phyloP scores from a whole-genome alignment of 2,888 invertebrate species.

The Ormyrus nitidulus region DNA sequence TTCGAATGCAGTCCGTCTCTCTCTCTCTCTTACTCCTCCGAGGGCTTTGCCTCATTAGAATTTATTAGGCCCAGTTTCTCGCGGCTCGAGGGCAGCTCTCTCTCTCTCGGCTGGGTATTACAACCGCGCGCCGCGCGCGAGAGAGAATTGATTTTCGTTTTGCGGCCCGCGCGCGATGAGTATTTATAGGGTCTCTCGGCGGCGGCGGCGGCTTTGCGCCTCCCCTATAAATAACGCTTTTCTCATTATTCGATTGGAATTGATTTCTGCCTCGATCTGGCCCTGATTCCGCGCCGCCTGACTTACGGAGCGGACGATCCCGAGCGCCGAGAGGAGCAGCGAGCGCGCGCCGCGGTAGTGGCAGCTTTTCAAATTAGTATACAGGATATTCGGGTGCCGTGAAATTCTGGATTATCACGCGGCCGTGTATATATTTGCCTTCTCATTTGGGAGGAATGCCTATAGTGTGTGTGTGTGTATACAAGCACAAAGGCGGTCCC shows the following conservation, averaged over 20 bases:
- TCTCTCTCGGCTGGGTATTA: background rate
- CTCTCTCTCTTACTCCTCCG: background rate
- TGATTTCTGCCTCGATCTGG: slow-evolving; percentile 9
- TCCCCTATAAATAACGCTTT: slow-evolving; percentile 4
- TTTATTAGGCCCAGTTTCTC: slow-evolving; percentile 35
- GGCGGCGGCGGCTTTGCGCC: background rate
- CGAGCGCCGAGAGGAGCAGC: too few species aligned
- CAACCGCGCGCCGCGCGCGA: background rate
- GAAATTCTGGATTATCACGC: slow-evolving; percentile 1
- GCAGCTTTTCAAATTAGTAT: background rate
- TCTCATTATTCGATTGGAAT: slow-evolving; percentile 10
- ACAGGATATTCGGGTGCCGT: background rate
- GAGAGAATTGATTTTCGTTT: background rate
- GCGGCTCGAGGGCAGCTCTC: background rate
- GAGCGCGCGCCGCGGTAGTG: background rate
- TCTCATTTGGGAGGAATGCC: background rate
- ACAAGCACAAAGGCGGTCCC: background rate
- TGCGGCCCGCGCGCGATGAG: background rate
- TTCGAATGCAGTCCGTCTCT: background rate
- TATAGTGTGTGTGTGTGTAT: background rate
- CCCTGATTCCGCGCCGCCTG: too few species aligned
- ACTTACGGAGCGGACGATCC: too few species aligned
- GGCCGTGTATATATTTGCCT: background rate
- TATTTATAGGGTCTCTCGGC: background rate
- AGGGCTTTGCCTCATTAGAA: slow-evolving; percentile 26